These are phyloP conservation scores for Micoletzkya japonica DNA, from an alignment of 2,888 invertebrate genomes.

Conservation along the genomic window DNA sequence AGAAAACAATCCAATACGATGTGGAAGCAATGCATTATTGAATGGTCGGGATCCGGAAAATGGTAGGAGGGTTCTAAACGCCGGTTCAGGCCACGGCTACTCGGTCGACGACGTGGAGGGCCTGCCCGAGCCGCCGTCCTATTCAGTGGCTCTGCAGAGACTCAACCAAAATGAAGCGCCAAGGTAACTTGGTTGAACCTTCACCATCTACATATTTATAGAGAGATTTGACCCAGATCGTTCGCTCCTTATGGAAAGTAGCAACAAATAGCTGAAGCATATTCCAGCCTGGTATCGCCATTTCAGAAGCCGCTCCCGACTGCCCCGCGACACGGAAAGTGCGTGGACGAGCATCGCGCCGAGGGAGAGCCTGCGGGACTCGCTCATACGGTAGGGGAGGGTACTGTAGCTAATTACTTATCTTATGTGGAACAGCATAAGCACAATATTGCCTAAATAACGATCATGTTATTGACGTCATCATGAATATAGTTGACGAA, in stretches of 20 bases:
- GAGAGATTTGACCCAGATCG: too few relatives aligned
- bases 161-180: not conserved
- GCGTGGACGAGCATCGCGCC: not conserved
- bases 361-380: conserved; percentile 23
- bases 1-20: too few relatives aligned
- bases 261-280: not conserved
- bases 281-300: too few relatives aligned
- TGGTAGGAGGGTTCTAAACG: too few relatives aligned
- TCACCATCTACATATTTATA: not conserved
- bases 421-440: too few relatives aligned
- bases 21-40: too few relatives aligned
- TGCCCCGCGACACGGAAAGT: conserved; percentile 6
- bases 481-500: too few relatives aligned
- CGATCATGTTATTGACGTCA: too few relatives aligned
- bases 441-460: too few relatives aligned
- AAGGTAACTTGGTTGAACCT: not conserved
- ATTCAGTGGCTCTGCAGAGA: conserved; percentile 43
- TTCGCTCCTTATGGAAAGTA: too few relatives aligned
- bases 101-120: conserved; percentile 40
- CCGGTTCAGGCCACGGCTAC: conserved; percentile 30
- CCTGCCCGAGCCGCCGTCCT: conserved; percentile 45
- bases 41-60: too few relatives aligned
- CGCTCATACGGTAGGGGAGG: conserved; percentile 18
- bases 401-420: too few relatives aligned
- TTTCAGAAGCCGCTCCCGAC: conserved; percentile 7